A percentile compares a stretch with the other conserved stretches of the same genome.
Conservation (phyloP, 2,888 invertebrate genomes). For the Pemphredon lugubris region DNA sequence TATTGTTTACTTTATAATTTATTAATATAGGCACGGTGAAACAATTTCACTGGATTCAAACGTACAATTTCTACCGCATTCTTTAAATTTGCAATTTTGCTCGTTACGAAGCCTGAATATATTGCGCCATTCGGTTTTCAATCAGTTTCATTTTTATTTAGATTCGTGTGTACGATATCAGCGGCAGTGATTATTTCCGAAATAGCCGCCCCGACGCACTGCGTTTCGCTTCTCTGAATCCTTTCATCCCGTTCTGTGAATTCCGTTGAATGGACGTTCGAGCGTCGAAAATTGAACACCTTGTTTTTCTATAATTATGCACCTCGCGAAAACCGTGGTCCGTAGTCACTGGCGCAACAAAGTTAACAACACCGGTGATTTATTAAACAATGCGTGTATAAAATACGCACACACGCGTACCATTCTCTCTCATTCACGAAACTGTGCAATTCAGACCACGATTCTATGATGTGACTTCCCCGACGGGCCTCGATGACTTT, state of each 20-base stretch:
- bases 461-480: too few species aligned
- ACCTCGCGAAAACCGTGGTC: background rate
- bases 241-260: background rate
- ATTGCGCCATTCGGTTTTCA: background rate
- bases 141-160: background rate
- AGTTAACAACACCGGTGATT: background rate
- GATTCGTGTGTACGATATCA: background rate
- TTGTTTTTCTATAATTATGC: slow-evolving; percentile 2
- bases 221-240: background rate
- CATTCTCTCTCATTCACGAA: too few species aligned
- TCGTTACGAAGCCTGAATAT: background rate
- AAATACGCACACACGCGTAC: too few species aligned
- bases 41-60: too few species aligned
- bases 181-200: slow-evolving; percentile 3
- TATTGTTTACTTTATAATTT: too few species aligned
- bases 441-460: too few species aligned
- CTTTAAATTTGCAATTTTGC: too few species aligned
- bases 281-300: slow-evolving; percentile 3
- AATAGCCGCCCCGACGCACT: background rate
- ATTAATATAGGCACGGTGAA: too few species aligned
- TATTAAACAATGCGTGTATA: too few species aligned
- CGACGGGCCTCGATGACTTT: too few species aligned
- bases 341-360: slow-evolving; percentile 1
- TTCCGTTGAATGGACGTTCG: slow-evolving; percentile 5
- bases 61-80: too few species aligned